Conservation (phyloP, 1,140 invertebrate genomes). For the Spodoptera litura region DNA sequence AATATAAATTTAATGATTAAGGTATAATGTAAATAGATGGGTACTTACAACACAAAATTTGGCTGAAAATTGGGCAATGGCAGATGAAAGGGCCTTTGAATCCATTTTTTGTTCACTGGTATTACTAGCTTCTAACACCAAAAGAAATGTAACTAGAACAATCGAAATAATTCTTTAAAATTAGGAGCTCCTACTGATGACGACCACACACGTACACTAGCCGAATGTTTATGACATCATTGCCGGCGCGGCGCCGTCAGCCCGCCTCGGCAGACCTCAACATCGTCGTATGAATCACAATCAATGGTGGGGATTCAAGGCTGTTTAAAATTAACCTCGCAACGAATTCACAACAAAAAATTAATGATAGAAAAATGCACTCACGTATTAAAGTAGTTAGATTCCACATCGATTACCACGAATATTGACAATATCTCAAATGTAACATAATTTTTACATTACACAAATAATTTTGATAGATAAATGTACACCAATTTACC, state of each 20-base stretch:
- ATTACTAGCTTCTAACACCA: conserved; percentile 53
- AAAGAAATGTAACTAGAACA: conserved; percentile 60
- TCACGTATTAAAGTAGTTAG: conserved; percentile 11
- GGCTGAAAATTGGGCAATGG: conserved; percentile 74
- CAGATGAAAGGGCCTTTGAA: conserved; percentile 65
- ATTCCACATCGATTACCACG: conserved; percentile 28
- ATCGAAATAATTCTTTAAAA: conserved; percentile 37
- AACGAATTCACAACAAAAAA: conserved; percentile 2
- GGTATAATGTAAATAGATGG: conserved; percentile 31
- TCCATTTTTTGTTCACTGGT: conserved; percentile 64
- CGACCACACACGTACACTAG: conserved; percentile 7
- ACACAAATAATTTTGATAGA: neutral
- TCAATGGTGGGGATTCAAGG: conserved; percentile 30
- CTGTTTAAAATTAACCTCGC: neutral
- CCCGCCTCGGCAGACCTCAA: neutral
- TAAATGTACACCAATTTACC: conserved; percentile 12
- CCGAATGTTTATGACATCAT: conserved; percentile 33
- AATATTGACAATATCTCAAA: conserved; percentile 4
- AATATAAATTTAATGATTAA: conserved; percentile 20
- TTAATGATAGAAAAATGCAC: neutral
- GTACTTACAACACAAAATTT: conserved; percentile 79
- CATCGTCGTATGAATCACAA: conserved; percentile 18
- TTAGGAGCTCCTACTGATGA: neutral
- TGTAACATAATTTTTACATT: conserved; percentile 11
- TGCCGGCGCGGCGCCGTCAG: conserved; percentile 1